phyloP scores from a whole-genome alignment of 2,888 invertebrate genomes.

The Lobophora halterata region DNA sequence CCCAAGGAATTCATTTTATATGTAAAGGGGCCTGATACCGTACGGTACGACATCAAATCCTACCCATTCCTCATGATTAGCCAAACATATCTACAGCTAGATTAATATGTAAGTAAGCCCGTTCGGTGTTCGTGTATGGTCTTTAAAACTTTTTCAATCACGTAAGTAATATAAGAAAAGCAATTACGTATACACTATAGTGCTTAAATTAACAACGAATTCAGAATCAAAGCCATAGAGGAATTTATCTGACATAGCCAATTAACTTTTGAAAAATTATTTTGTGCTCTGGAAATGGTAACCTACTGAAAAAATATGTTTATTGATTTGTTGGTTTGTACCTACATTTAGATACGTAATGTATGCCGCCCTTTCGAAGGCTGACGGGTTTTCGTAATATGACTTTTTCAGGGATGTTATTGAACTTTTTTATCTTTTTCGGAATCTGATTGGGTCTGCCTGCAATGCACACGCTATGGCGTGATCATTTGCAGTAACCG shows the following conservation, averaged over 20 bases:
- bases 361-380: too few relatives aligned
- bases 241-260: too few relatives aligned
- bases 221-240: too few relatives aligned
- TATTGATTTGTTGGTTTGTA: too few relatives aligned
- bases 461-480: constrained; percentile 34
- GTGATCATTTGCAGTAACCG: constrained; percentile 37
- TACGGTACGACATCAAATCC: constrained; percentile 32
- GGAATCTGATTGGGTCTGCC: constrained; percentile 2
- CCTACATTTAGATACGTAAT: too few relatives aligned
- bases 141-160: constrained; percentile 17
- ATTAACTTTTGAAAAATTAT: too few relatives aligned
- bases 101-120: not conserved
- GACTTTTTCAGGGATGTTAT: constrained; percentile 2
- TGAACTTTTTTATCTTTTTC: constrained; percentile 8
- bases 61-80: constrained; percentile 29
- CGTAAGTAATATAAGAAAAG: constrained; percentile 13
- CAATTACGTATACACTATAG: too few relatives aligned
- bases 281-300: too few relatives aligned
- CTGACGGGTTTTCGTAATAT: not conserved
- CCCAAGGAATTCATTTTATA: constrained; percentile 9
- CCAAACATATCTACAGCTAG: constrained; percentile 20
- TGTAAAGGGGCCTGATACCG: constrained; percentile 38
- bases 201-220: too few relatives aligned
- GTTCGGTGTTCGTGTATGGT: constrained; percentile 14
- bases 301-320: too few relatives aligned